Base-by-base conservation (phyloP, 2,888 invertebrate genomes). In the Atrina japonica region DNA sequence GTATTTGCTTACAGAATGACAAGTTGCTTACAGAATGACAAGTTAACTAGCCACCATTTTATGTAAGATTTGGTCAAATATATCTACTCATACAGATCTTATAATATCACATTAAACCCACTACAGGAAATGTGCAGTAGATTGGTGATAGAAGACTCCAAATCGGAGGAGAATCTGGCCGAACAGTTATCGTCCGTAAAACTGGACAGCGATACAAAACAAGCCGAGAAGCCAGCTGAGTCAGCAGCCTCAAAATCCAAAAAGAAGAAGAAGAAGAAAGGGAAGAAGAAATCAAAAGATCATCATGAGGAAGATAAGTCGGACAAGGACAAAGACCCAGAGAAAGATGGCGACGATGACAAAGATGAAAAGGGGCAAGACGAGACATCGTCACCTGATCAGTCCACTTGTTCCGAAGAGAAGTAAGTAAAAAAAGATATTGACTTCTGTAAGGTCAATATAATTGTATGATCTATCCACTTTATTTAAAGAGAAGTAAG, bases 191-290 rank as follows among this genome's bases (percentile, higher is more conserved):
- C 47, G 18, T 25, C 52, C 11, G 52, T 25, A 23, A 52, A 25
- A 23, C 52, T 52, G 47, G 70, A 75, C n/a, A 55, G 52, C 43
- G 58, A 60, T 52, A 23, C 60, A 18, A 69, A 70, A 29, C 21
- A 66, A n/a, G 49, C 65, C 3, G 67, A 70, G 11, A 78, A 78
- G 59, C 65, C 78, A 23, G 30, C 60, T 2, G 76, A 77, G 18
- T 35, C 73, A 14, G 74, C 70, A n/a, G 69, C 75, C n/a, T 73
- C 76, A 25, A 83, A 81, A 53, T 76, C 81, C 0, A 83, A 81
- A 72, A 85, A 85, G 63, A 84, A 84, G 70, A 85, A 83, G 70
- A 85, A 84, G 76, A 84, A 75, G 75, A 81, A 78, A 66, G 75
- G 74, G n/a, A 78, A 76, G 53, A 80, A 78, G 65, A 80, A 80